Evolutionary conservation across 2,113 vertebrate species (phyloP).

Genomic region (Pogonocichla stellata): DNA sequence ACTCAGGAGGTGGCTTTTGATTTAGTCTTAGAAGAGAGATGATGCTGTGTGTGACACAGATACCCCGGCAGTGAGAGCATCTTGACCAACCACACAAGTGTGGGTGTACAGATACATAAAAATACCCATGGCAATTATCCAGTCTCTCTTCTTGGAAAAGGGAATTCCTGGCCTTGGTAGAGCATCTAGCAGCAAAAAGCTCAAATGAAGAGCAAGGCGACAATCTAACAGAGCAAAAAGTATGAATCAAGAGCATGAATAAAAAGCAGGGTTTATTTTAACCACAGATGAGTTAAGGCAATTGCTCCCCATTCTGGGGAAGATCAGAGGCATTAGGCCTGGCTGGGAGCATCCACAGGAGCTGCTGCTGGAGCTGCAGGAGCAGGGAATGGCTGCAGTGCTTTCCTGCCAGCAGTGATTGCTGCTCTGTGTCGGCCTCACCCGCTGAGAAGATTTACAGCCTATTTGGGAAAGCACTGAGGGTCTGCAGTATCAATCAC

Average conservation of each 20-base stretch:
- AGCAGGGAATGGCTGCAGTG: neutral
- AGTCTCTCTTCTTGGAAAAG: neutral
- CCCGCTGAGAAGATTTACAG: neutral
- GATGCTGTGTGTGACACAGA: neutral
- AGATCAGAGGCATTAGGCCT: neutral
- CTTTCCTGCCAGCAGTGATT: neutral
- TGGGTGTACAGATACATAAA: neutral
- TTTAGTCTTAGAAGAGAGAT: neutral
- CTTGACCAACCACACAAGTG: neutral
- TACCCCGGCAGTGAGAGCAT: neutral
- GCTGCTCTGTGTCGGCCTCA: accelerated
- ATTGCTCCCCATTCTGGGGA: neutral
- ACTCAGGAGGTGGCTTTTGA: neutral
- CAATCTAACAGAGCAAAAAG: neutral
- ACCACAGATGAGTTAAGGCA: neutral
- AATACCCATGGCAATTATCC: neutral
- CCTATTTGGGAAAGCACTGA: neutral
- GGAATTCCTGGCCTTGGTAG: neutral
- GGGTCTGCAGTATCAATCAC: neutral
- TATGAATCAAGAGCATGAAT: neutral
- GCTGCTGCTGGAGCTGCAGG: accelerated
- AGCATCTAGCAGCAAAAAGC: neutral
- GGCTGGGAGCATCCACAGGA: neutral
- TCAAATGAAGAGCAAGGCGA: neutral
- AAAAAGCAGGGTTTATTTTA: neutral